phyloP scores from a whole-genome alignment of 2,888 invertebrate genomes.

The Lithophane semibrunnea region DNA sequence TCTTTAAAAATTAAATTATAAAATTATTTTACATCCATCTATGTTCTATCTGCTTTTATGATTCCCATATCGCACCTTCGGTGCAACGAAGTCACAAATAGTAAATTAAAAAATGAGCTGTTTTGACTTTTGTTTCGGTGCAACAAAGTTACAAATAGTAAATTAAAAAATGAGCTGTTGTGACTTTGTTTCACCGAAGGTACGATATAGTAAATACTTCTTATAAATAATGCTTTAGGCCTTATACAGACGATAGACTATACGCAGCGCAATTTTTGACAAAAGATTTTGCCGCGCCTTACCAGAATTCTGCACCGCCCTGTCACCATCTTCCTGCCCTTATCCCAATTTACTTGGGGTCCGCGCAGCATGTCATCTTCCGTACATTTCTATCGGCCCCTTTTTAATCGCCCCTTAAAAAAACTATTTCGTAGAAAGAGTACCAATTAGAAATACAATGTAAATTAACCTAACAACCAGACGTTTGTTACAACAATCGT shows the following conservation, averaged over 20 bases:
- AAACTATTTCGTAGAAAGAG: not conserved
- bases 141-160: no score
- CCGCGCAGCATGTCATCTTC: not conserved
- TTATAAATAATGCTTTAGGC: no score
- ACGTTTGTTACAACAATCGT: not conserved
- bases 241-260: not conserved
- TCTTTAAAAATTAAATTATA: not conserved
- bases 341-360: not conserved
- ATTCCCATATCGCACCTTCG: no score
- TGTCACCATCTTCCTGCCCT: not conserved
- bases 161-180: no score
- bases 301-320: not conserved
- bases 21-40: not conserved
- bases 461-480: not conserved
- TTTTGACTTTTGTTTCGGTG: no score
- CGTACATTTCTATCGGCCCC: not conserved
- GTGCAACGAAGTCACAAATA: no score
- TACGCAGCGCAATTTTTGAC: not conserved
- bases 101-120: no score
- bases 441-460: conserved; percentile 17
- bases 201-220: no score
- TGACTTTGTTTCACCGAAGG: no score
- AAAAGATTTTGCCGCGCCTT: no score
- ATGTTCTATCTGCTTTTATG: not conserved
- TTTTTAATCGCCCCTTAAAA: not conserved